Conservation (phyloP, 2,888 invertebrate species). For the Hydrotaea cyrtoneurina region DNA sequence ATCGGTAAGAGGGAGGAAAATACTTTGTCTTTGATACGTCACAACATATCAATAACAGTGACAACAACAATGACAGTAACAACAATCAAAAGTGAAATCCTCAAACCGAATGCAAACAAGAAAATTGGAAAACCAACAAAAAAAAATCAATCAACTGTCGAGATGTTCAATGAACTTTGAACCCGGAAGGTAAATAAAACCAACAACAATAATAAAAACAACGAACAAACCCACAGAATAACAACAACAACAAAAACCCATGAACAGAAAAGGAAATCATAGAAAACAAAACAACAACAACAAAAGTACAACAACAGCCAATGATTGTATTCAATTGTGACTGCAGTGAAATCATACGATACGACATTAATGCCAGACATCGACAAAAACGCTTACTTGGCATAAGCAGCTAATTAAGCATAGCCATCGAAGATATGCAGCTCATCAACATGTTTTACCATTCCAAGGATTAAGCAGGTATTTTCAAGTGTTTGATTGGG, state of each 20-base stretch:
- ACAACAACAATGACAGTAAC: too few relatives aligned
- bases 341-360: not conserved
- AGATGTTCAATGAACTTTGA: conserved; percentile 14
- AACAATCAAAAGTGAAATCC: too few relatives aligned
- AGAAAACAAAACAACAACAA: not conserved
- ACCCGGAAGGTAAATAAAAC: conserved; percentile 28
- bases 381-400: not conserved
- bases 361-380: not conserved
- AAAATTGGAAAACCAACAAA: not conserved
- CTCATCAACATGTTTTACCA: too few relatives aligned
- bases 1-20: too few relatives aligned
- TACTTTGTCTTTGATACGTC: too few relatives aligned
- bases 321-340: not conserved
- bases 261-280: not conserved
- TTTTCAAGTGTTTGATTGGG: too few relatives aligned
- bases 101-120: too few relatives aligned
- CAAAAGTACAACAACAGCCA: not conserved
- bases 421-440: too few relatives aligned
- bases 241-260: not conserved
- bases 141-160: not conserved
- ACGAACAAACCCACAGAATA: too few relatives aligned
- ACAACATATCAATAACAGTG: too few relatives aligned
- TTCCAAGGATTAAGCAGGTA: too few relatives aligned
- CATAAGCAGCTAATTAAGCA: too few relatives aligned
- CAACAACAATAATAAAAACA: not conserved